phyloP scores from a whole-genome alignment of 2,113 vertebrate species.

The Loxodonta africana region DNA sequence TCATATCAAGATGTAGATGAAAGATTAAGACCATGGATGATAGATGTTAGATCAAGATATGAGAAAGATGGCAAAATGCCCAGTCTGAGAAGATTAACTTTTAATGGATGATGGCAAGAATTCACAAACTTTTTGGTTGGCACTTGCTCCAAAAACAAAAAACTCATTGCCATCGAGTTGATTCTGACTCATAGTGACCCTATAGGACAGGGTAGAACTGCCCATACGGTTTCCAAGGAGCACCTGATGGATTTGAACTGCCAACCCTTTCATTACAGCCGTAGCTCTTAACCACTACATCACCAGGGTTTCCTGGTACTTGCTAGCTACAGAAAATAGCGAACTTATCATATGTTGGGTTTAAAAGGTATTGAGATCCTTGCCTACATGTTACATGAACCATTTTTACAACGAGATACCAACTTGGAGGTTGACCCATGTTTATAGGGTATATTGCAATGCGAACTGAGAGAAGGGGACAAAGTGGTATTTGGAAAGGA shows the following conservation, averaged over 20 bases:
- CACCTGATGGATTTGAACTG: too few species aligned
- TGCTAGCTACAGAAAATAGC: not conserved
- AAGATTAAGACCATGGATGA: constrained; percentile 15
- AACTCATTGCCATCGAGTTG: too few species aligned
- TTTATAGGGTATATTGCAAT: not conserved
- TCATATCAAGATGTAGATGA: not conserved
- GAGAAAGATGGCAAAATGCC: constrained; percentile 35
- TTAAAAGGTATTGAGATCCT: constrained; percentile 4
- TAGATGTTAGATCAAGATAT: not conserved
- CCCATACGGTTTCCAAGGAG: too few species aligned
- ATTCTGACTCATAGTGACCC: too few species aligned
- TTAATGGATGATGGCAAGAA: not conserved
- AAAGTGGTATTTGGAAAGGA: not conserved
- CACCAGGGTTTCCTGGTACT: not conserved
- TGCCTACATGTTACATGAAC: not conserved
- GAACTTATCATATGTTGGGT: not conserved
- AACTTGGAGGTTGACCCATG: not conserved
- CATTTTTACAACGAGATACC: not conserved
- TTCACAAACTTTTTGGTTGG: not conserved
- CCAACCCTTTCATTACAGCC: too few species aligned
- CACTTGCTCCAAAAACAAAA: not conserved
- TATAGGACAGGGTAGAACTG: too few species aligned
- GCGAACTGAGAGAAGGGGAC: not conserved
- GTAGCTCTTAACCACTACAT: too few species aligned
- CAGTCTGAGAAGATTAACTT: constrained; percentile 14